These are phyloP conservation scores for Thecocarcelia acutangulata DNA, from an alignment of 2,888 invertebrate genomes.

Conservation along the genomic window DNA sequence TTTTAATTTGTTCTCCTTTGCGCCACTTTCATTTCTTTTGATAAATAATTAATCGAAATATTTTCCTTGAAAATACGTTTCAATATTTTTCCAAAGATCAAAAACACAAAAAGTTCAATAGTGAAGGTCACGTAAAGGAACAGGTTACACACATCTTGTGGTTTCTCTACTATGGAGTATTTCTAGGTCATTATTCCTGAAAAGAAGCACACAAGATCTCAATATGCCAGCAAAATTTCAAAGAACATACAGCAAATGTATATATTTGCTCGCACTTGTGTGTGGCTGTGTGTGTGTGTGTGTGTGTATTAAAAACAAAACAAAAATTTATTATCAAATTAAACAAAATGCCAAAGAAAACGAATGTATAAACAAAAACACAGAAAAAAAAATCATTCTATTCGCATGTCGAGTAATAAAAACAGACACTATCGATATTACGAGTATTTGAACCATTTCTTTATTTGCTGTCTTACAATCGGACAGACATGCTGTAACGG, in stretches of 20 bases:
- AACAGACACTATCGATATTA: slow-evolving; percentile 45
- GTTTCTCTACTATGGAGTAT: slow-evolving; percentile 10
- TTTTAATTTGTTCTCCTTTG: no score
- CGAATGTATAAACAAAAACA: slow-evolving; percentile 16
- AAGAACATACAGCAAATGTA: background rate
- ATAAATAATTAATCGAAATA: background rate
- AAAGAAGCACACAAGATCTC: slow-evolving; percentile 2
- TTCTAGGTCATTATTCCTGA: slow-evolving; percentile 41
- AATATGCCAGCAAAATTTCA: background rate
- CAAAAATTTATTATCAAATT: slow-evolving; percentile 45
- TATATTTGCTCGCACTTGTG: no score
- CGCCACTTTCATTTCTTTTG: background rate
- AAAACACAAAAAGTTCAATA: slow-evolving; percentile 28
- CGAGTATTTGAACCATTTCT: slow-evolving; percentile 9
- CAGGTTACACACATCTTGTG: no score
- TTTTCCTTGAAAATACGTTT: background rate
- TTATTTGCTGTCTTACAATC: slow-evolving; percentile 19
- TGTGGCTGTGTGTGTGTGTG: background rate
- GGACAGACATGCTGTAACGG: slow-evolving; percentile 39
- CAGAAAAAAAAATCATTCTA: slow-evolving; percentile 14
- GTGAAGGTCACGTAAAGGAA: no score
- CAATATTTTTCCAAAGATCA: background rate
- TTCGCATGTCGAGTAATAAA: slow-evolving; percentile 30
- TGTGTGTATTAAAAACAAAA: background rate
- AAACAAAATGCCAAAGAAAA: slow-evolving; percentile 52